Percentiles rank a stretch among this genome's conserved stretches.
Evolutionary conservation across 2,797 vertebrate species (phyloP).

Genomic region (Notolabrus celidotus): DNA sequence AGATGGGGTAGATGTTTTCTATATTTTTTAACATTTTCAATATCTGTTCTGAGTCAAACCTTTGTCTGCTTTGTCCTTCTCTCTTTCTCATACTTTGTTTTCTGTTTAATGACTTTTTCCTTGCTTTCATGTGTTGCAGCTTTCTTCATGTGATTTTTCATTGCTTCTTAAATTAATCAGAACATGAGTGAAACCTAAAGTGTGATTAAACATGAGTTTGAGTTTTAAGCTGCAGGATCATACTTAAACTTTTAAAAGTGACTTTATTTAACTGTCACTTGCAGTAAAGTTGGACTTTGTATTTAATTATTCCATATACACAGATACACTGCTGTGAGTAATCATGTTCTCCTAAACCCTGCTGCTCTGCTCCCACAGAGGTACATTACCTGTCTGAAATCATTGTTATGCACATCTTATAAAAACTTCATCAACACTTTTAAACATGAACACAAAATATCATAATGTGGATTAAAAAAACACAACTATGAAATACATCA

Average conservation of each 20-base stretch:
- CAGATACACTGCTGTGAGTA: slow-evolving; percentile 20
- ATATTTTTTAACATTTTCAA: not conserved
- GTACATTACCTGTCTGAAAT: not conserved
- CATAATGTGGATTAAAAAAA: too few relatives aligned
- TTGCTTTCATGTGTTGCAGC: not conserved
- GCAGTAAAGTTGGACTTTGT: not conserved
- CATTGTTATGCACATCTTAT: not conserved
- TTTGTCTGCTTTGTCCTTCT: not conserved
- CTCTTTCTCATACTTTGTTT: too few relatives aligned
- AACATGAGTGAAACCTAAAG: not conserved
- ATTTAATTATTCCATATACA: slow-evolving; percentile 10
- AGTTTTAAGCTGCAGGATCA: not conserved
- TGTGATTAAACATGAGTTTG: not conserved
- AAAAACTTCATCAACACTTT: not conserved
- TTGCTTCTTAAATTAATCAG: not conserved
- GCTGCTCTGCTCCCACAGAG: not conserved
- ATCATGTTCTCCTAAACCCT: slow-evolving; percentile 4
- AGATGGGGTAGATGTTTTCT: not conserved
- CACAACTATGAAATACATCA: too few relatives aligned
- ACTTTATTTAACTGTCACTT: not conserved
- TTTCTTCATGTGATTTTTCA: not conserved
- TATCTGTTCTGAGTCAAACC: not conserved
- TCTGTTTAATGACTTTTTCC: too few relatives aligned
- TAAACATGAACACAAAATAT: not conserved
- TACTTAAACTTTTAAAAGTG: not conserved